Evolutionary conservation across 2,888 invertebrate species (phyloP), one percentile per base, ranked within the genome.

Genomic region (Drosophila nigritarsus): DNA sequence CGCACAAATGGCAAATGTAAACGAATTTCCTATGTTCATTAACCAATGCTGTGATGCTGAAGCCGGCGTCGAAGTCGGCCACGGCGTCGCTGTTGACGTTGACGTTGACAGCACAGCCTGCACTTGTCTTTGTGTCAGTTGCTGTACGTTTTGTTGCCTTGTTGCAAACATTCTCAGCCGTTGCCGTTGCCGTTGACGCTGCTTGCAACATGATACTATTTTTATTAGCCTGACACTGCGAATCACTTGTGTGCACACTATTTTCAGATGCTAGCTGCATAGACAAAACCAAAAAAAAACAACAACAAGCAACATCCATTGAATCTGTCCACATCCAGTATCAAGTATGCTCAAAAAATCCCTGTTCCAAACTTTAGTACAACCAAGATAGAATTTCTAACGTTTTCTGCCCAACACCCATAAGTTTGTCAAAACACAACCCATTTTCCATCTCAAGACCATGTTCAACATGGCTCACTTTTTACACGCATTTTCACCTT

Each of bases 1-100:
- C 82, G 77, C 86, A 84, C 85, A 87, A 87, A 89, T 87, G 84
- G 87, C 78, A 83, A 88, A 82, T 82, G 85, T 87, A 82, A 86
- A 79, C 85, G 89, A 87, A 87, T 89, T 87, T 86, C 77, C 65
- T 73, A 68, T 83, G 89, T 87, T 87, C 87, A 88, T 82, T 86
- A 81, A 85, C 65, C 72, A 42, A 58, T 63, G 80, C 64, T 64
- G 50, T 34, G 59, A 59, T 65, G 66, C 40, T 30, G 60, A n/a
- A 36, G 61, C 20, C 20, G 48, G 30, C 18, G 59, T 20, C 11
- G 45, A n/a, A 36, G 36, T 6, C 30, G 50, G 58, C 9, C 32
- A 1, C 24, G 42, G 27, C 18, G 55, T n/a, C 7, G 40, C n/a
- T 8, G 56, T 20, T 38, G 29, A 55, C 80, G 51, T 36, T 50